A percentile compares a stretch with the other conserved stretches of the same genome.
Conservation (phyloP, 2,888 invertebrate genomes). For the Muschampia plurimacula region DNA sequence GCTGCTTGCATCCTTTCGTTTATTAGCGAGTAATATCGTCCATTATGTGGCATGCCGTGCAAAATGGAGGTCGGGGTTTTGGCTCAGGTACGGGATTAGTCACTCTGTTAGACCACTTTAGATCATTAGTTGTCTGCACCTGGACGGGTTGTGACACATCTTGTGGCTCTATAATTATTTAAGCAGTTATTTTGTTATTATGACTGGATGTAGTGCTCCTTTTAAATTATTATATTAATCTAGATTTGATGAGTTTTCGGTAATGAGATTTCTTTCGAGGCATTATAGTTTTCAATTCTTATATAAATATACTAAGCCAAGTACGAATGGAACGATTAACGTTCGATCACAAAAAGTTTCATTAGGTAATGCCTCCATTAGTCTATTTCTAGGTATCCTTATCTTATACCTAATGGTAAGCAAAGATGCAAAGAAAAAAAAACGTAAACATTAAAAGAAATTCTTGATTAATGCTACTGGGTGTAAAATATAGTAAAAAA, state of each 20-base stretch:
- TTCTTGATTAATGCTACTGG: too few species aligned
- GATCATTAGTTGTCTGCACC: slow-evolving; percentile 19
- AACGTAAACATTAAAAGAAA: too few species aligned
- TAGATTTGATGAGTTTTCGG: background rate
- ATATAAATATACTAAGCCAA: too few species aligned
- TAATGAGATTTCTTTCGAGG: too few species aligned
- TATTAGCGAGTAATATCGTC: background rate
- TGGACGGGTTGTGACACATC: slow-evolving; percentile 20
- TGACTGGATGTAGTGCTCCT: background rate
- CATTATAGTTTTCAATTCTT: too few species aligned
- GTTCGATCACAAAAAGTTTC: too few species aligned
- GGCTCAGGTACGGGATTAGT: slow-evolving; percentile 35
- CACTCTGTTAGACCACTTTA: slow-evolving; percentile 18
- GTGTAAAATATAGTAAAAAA: too few species aligned
- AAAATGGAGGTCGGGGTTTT: slow-evolving; percentile 20
- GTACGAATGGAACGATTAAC: too few species aligned
- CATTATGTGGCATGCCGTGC: slow-evolving; percentile 17
- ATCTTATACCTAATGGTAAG: too few species aligned
- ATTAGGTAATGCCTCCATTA: too few species aligned
- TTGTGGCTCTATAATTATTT: background rate
- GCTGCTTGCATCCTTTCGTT: background rate
- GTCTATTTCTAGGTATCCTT: too few species aligned
- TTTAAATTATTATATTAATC: background rate
- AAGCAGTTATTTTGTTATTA: background rate
- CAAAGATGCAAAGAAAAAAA: too few species aligned